These are phyloP conservation scores for Phasia obesa DNA, from an alignment of 2,888 invertebrate species.

Conservation along the genomic window DNA sequence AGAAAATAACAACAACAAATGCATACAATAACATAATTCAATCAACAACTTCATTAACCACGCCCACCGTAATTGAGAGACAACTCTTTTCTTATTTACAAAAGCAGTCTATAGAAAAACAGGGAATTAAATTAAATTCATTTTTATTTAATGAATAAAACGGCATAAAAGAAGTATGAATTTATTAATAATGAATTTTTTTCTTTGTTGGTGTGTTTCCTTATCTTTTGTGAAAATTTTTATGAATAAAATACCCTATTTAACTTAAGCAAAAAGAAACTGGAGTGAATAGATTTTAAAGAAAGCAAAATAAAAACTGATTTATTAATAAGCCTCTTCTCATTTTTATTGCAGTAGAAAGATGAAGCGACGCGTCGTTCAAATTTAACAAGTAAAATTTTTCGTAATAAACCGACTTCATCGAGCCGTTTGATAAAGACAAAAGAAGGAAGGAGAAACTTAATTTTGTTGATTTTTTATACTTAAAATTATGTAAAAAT, in stretches of 20 bases:
- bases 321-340: slow-evolving; percentile 21
- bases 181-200: slow-evolving; percentile 45
- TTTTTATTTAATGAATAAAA: slow-evolving; percentile 61
- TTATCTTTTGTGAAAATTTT: slow-evolving; percentile 1
- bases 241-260: background rate
- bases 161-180: slow-evolving; percentile 43
- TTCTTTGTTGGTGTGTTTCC: slow-evolving; percentile 17
- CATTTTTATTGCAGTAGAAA: background rate
- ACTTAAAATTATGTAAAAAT: no score
- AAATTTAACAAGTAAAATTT: background rate
- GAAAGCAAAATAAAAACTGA: slow-evolving; percentile 13
- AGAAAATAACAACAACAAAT: slow-evolving; percentile 44
- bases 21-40: slow-evolving; percentile 64
- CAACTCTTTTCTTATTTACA: slow-evolving; percentile 65
- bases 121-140: slow-evolving; percentile 63
- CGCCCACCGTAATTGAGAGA: slow-evolving; percentile 68
- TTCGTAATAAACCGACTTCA: no score
- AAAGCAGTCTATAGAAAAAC: slow-evolving; percentile 23
- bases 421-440: background rate
- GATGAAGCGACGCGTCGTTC: slow-evolving; percentile 15
- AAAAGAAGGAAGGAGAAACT: background rate
- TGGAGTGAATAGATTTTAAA: slow-evolving; percentile 33
- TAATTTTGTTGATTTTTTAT: background rate
- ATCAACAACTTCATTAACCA: slow-evolving; percentile 69
- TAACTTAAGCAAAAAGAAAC: background rate